phyloP scores from a whole-genome alignment of 2,113 vertebrate genomes.

The Macroglossus sobrinus region DNA sequence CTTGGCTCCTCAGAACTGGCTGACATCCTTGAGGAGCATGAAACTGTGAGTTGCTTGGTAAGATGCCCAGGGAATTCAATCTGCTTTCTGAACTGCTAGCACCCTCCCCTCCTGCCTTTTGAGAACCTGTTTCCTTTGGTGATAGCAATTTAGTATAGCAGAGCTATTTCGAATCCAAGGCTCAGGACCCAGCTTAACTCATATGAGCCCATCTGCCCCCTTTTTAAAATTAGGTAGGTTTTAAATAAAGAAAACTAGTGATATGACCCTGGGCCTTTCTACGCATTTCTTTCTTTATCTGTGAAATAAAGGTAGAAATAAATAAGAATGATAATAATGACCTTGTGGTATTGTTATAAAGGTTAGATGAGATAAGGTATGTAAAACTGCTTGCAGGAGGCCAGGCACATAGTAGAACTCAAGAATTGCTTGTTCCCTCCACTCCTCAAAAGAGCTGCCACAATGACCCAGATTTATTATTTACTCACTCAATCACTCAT shows the following conservation, averaged over 20 bases:
- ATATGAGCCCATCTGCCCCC: neutral
- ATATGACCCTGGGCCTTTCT: neutral
- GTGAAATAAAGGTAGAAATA: neutral
- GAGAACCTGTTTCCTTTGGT: neutral
- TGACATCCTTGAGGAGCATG: neutral
- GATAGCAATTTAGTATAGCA: neutral
- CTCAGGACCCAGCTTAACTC: neutral
- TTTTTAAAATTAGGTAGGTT: neutral
- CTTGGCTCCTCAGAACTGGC: neutral
- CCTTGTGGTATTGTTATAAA: neutral
- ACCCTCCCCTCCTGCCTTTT: neutral
- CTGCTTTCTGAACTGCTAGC: neutral
- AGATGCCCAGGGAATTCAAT: neutral
- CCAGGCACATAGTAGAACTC: no score
- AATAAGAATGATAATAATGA: neutral
- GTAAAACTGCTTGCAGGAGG: neutral
- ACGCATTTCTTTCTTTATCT: neutral
- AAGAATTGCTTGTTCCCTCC: neutral
- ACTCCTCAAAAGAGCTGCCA: neutral
- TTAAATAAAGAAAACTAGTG: neutral
- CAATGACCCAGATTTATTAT: neutral
- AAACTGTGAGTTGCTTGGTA: neutral
- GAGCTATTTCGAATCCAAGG: neutral
- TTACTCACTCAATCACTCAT: neutral
- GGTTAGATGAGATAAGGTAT: neutral